phyloP scores from a whole-genome alignment of 2,888 invertebrate species.

The Amitus sp. region DNA sequence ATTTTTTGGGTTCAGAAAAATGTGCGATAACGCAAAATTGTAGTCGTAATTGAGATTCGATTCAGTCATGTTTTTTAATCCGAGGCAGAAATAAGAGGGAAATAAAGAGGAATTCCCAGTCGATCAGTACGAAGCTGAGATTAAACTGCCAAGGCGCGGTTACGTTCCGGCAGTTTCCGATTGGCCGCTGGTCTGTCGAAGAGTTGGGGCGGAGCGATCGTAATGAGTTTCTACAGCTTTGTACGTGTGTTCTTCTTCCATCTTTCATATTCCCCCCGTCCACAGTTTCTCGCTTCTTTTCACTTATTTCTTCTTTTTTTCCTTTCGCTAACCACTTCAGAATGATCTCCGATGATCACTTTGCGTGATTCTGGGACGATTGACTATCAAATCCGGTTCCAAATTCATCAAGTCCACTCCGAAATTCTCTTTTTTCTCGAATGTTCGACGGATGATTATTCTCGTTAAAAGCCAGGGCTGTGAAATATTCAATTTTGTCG shows the following conservation, averaged over 20 bases:
- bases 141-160: conserved; percentile 62
- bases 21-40: too few relatives aligned
- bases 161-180: conserved; percentile 60
- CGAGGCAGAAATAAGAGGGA: background rate
- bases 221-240: conserved; percentile 64
- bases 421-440: too few relatives aligned
- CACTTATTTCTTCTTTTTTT: conserved; percentile 4
- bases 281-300: conserved; percentile 3
- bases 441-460: too few relatives aligned
- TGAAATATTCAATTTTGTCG: too few relatives aligned
- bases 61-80: background rate
- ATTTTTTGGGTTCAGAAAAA: too few relatives aligned
- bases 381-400: conserved; percentile 22
- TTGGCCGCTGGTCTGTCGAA: conserved; percentile 61
- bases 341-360: conserved; percentile 23
- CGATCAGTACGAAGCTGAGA: conserved; percentile 56
- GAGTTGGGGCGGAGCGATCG: conserved; percentile 62
- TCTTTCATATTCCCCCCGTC: conserved; percentile 26
- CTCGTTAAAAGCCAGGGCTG: too few relatives aligned
- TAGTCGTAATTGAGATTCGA: background rate
- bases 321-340: conserved; percentile 13
- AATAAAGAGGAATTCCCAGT: conserved; percentile 23
- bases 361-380: conserved; percentile 22
- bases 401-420: too few relatives aligned
- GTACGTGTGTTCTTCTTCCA: conserved; percentile 43